Evolutionary conservation across 2,797 vertebrate genomes (phyloP).

Genomic region (Pyrocephalus nanus): DNA sequence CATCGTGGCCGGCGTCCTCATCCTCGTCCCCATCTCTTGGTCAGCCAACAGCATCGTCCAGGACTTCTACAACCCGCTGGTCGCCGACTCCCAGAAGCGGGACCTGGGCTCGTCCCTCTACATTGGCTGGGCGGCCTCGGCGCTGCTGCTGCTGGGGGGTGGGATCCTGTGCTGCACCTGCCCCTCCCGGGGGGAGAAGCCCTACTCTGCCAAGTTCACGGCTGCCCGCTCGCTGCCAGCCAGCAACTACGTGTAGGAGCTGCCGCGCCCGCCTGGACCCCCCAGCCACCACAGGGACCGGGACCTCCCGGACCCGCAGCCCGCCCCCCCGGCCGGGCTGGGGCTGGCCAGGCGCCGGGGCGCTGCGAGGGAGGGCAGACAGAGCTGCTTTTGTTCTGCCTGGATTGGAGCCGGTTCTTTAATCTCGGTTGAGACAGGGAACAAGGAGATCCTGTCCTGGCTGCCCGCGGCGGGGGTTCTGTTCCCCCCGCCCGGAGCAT

Average conservation of each 20-base stretch:
- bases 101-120: slow-evolving; percentile 90
- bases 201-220: slow-evolving; percentile 85
- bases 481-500: neutral
- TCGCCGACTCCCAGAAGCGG: slow-evolving; percentile 81
- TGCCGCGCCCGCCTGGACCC: neutral
- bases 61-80: slow-evolving; percentile 91
- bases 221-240: slow-evolving; percentile 76
- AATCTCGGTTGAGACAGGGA: neutral
- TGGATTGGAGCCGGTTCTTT: slow-evolving; percentile 37
- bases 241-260: slow-evolving; percentile 87
- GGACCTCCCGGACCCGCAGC: neutral
- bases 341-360: neutral
- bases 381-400: slow-evolving; percentile 48
- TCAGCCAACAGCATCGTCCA: slow-evolving; percentile 85
- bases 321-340: neutral
- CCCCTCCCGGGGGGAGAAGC: slow-evolving; percentile 76
- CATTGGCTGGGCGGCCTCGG: slow-evolving; percentile 87
- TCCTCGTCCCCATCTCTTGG: slow-evolving; percentile 89
- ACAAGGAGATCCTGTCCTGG: neutral
- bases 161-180: slow-evolving; percentile 89
- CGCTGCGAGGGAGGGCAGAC: neutral
- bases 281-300: neutral
- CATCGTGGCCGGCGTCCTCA: slow-evolving; percentile 80
- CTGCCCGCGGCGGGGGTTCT: neutral
- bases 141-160: slow-evolving; percentile 86